Evolutionary conservation across 2,888 invertebrate genomes (phyloP), one percentile per base, ranked within the genome.

Genomic region (Pseudanteris insignis): DNA sequence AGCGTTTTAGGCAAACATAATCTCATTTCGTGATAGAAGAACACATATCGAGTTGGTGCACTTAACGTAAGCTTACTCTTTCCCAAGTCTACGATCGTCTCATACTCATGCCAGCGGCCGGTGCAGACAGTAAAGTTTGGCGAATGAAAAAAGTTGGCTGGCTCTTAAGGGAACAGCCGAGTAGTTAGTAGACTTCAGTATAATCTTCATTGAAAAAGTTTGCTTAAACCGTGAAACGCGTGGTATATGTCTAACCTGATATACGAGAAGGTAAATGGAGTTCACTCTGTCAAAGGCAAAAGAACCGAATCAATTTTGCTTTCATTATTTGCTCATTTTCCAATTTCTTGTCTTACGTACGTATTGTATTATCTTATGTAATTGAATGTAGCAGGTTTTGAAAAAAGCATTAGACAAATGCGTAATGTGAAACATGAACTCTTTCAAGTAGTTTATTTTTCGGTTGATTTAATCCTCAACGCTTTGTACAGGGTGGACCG

Each of bases 131-230:
- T 63, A 69, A 74, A 71, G 72, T 73, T 70, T 66, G 68, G 62
- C 70, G 73, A 75, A 75, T 73, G 75, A 74, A 74, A 75, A 75
- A 78, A 75, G 76, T 77, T 78, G 66, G 65, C 67, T 60, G 64
- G 60, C 70, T 69, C 75, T 71, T 70, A 64, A 71, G 73, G 70
- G 74, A 73, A 66, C 65, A 59, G 64, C 65, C 67, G 68, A 72
- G 76, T 73, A 77, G 78, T 77, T 77, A 76, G 72, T 70, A 66
- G 69, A 73, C 74, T 73, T 72, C 64, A 67, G 70, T 73, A 78
- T 77, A 77, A 78, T 77, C 78, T 78, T 79, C 77, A 79, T 78
- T 78, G 77, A 75, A 78, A 79, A 79, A 79, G 77, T 78, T 78
- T 67, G 60, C 68, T 65, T 68, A 69, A 69, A 70, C 64, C 65